These are phyloP conservation scores for Lathamus discolor DNA, from an alignment of 2,113 vertebrate genomes.

Conservation along the genomic window DNA sequence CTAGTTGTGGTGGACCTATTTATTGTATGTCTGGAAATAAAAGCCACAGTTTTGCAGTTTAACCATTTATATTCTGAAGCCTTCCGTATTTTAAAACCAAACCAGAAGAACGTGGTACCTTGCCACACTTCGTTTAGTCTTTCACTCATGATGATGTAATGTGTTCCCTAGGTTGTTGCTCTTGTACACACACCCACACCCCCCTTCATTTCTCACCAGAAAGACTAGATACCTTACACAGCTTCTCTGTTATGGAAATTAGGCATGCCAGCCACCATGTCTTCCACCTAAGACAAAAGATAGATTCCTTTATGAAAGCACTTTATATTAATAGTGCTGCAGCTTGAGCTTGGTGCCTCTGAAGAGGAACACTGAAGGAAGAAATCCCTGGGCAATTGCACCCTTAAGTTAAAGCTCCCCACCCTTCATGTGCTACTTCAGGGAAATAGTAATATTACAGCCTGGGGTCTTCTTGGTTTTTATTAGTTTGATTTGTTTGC, in stretches of 20 bases:
- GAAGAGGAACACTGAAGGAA: neutral
- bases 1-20: conserved; percentile 68
- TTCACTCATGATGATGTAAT: neutral
- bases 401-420: neutral
- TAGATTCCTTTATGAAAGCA: neutral
- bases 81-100: neutral
- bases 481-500: neutral
- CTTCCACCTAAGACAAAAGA: neutral
- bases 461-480: neutral
- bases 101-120: rapidly evolving
- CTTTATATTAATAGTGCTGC: neutral
- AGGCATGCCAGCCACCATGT: rapidly evolving
- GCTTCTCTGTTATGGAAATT: neutral
- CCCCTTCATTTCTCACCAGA: neutral
- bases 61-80: neutral
- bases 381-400: neutral
- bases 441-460: neutral
- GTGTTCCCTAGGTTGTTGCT: neutral
- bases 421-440: neutral
- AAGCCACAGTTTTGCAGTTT: conserved; percentile 68
- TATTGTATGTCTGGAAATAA: conserved; percentile 72
- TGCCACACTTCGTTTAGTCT: neutral
- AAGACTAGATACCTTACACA: neutral
- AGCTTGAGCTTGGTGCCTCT: neutral
- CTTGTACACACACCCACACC: neutral